These are phyloP conservation scores for Neoarius graeffei DNA, from an alignment of 2,113 vertebrate genomes.

Conservation along the genomic window DNA sequence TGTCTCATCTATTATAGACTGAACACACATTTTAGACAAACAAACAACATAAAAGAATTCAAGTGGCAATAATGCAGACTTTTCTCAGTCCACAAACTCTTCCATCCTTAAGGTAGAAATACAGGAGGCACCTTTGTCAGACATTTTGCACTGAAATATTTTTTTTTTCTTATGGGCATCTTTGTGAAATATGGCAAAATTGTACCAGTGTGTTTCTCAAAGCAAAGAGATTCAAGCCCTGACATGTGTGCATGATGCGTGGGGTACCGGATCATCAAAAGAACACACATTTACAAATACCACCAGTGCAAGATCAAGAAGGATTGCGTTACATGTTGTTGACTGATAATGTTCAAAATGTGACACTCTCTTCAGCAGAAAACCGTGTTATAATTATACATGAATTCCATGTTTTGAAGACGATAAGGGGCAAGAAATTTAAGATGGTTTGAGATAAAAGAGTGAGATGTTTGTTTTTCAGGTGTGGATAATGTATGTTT, in stretches of 20 bases:
- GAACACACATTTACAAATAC: conserved; percentile 52
- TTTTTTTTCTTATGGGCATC: conserved; percentile 40
- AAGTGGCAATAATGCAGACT: not conserved
- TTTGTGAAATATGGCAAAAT: conserved; percentile 51
- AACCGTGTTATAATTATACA: conserved; percentile 28
- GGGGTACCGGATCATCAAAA: conserved; percentile 58
- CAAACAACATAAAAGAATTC: conserved; percentile 15
- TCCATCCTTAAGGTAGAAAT: conserved; percentile 34
- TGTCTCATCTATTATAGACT: conserved; percentile 18
- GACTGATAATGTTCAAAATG: conserved; percentile 52
- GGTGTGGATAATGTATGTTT: conserved; percentile 48
- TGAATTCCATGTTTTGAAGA: conserved; percentile 46
- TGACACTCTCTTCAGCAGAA: conserved; percentile 29
- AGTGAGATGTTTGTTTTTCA: conserved; percentile 50
- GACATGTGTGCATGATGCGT: conserved; percentile 49
- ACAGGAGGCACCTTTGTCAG: conserved; percentile 47
- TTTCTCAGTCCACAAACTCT: conserved; percentile 42
- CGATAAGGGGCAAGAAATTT: conserved; percentile 46
- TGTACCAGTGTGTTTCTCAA: conserved; percentile 53
- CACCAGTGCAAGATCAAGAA: conserved; percentile 58
- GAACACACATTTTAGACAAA: conserved; percentile 7
- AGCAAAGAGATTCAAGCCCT: conserved; percentile 56
- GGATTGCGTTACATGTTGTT: conserved; percentile 52
- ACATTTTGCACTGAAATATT: conserved; percentile 21
- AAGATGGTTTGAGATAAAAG: conserved; percentile 44